A percentile compares a stretch with the other conserved stretches of the same genome.
These are phyloP conservation scores for Zygothrica quintamaculata DNA, from an alignment of 2,888 invertebrate species.

Conservation along the genomic window DNA sequence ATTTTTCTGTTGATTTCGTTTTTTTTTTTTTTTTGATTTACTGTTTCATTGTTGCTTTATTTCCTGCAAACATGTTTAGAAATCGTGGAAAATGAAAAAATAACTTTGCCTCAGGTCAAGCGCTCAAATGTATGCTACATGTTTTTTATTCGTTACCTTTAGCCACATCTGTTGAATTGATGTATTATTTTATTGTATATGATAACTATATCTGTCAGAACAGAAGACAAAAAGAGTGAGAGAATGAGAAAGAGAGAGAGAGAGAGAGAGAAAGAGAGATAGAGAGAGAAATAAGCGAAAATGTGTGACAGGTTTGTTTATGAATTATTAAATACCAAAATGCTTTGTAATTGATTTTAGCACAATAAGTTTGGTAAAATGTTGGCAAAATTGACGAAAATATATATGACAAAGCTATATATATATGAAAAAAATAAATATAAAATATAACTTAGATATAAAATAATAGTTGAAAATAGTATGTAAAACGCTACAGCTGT, in stretches of 20 bases:
- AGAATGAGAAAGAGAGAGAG: too few species aligned
- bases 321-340: conserved; percentile 48
- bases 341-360: conserved; percentile 66
- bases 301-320: conserved; percentile 39
- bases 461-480: conserved; percentile 60
- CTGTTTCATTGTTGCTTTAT: conserved; percentile 26
- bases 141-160: conserved; percentile 49
- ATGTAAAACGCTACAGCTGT: conserved; percentile 60
- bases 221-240: too few species aligned
- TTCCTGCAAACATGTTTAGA: conserved; percentile 70
- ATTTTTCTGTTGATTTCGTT: conserved; percentile 31
- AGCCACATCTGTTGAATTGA: conserved; percentile 35
- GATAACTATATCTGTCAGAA: conserved; percentile 1
- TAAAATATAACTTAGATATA: conserved; percentile 41
- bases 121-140: conserved; percentile 45
- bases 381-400: conserved; percentile 31
- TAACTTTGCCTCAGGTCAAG: conserved; percentile 82
- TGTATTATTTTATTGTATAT: conserved; percentile 27
- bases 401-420: conserved; percentile 11
- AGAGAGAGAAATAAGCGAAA: too few species aligned
- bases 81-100: conserved; percentile 83
- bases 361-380: conserved; percentile 47
- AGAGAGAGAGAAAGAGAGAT: too few species aligned
- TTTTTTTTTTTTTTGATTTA: conserved; percentile 20
- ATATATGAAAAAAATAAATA: conserved; percentile 8